Evolutionary conservation across 2,113 vertebrate species (phyloP).

Genomic region (Phoenicopterus ruber): DNA sequence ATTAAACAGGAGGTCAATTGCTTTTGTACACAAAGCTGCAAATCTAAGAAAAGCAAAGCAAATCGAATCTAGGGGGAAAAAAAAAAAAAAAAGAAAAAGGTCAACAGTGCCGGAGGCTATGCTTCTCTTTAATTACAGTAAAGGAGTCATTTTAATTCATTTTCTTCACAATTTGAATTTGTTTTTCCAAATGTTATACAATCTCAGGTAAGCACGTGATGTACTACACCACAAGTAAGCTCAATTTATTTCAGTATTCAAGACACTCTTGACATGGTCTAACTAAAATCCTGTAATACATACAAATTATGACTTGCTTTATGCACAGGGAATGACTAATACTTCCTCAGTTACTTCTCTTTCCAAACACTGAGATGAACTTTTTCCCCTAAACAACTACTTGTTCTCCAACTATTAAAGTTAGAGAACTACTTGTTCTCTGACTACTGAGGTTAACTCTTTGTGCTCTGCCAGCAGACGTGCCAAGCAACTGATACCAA

Average conservation of each 20-base stretch:
- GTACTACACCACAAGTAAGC: neutral
- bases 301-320: neutral
- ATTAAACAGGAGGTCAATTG: neutral
- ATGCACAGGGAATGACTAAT: neutral
- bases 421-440: neutral
- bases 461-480: neutral
- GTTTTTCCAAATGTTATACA: neutral
- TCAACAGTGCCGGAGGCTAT: neutral
- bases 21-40: neutral
- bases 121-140: neutral
- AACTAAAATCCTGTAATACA: neutral
- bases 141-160: neutral
- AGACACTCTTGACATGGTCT: neutral
- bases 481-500: neutral
- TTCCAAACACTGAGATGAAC: neutral
- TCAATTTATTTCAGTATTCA: neutral
- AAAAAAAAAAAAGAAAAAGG: neutral
- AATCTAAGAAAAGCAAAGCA: neutral
- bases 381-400: neutral
- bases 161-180: neutral
- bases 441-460: neutral
- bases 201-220: fast-evolving
- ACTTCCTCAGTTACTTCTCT: conserved; percentile 8
- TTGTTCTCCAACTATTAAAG: neutral
- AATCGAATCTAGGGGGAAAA: neutral